phyloP scores from a whole-genome alignment of 2,888 invertebrate species.

The Leucophenga montana region DNA sequence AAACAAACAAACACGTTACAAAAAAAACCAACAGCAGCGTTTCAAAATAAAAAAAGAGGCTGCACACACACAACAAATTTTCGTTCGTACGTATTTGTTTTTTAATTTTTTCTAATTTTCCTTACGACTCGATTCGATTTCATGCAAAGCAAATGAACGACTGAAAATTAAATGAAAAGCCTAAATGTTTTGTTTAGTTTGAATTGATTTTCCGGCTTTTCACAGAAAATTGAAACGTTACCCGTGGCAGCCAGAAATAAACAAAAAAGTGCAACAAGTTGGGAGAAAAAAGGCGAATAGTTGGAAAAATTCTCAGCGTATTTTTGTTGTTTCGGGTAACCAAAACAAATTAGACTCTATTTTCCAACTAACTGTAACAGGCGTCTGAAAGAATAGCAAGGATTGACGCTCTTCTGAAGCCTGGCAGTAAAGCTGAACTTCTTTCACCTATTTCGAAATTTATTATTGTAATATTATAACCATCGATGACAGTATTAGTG shows the following conservation, averaged over 20 bases:
- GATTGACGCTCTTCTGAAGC: too few relatives aligned
- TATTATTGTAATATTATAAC: too few relatives aligned
- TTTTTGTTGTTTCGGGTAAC: too few relatives aligned
- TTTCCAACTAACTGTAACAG: too few relatives aligned
- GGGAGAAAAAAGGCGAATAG: neutral
- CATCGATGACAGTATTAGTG: too few relatives aligned
- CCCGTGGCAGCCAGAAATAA: conserved; percentile 51
- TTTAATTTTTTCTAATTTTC: neutral
- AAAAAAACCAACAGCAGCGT: conserved; percentile 34
- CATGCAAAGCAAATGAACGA: conserved; percentile 34
- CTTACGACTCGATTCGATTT: neutral
- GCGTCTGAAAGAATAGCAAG: too few relatives aligned
- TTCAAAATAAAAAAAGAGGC: neutral
- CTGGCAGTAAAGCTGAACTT: too few relatives aligned
- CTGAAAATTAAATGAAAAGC: conserved; percentile 49
- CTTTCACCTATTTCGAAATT: too few relatives aligned
- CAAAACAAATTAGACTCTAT: too few relatives aligned
- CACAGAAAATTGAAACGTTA: conserved; percentile 43
- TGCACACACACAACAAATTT: neutral
- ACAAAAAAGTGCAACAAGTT: conserved; percentile 53
- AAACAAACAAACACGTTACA: neutral
- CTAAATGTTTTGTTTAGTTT: conserved; percentile 37
- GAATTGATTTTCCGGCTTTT: conserved; percentile 45
- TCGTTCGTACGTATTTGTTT: neutral
- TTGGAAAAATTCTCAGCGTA: conserved; percentile 6